Base-by-base conservation (phyloP, 2,797 vertebrate species). In the Pangasius macronema region DNA sequence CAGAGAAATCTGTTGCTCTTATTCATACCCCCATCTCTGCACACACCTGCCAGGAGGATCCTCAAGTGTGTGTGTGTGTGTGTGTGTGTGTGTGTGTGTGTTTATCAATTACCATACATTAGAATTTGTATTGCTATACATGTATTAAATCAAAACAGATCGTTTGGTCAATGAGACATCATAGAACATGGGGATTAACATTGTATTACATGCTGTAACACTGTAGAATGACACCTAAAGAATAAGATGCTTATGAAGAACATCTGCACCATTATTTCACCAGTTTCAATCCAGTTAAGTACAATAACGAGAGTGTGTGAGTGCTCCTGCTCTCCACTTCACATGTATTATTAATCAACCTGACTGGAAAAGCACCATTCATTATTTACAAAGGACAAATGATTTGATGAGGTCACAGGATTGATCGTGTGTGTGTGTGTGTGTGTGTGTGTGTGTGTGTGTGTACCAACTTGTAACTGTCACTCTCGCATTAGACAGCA, bases 381-480 rank as follows among this genome's bases (percentile, higher is more conserved):
- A 91, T 89, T 88, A 88, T 91, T 89, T 30, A 91, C 30, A 84
- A 57, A 83, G 77, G n/a, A 84, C 67, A 88, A 86, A 89, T 76
- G 57, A 68, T 24, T 33, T 75, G 20, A 57, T 18, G 42, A 82
- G 84, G 85, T 87, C 51, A 79, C 11, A 80, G 16, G 53, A 77
- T 42, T 76, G 24, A 76, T 72, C 51, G 42, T 14, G 42, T 27
- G 70, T 46, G 22, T 46, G 39, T 39, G 68, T 72, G 36, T 39
- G 70, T 46, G 70, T 39, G 36, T 72, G 36, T 36, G 30, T 68
- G 30, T 30, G n/a, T 67, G 63, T 67, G 65, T 67, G 65, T 68
- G 33, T 33, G 30, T n/a, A 3, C 61, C 30, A 68, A 36, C 65
- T 36, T 72, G 36, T 42, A 22, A 24, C 14, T 72, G 20, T 73